A percentile compares a stretch with the other conserved stretches of the same genome.
Conservation (phyloP, 2,888 invertebrate genomes). For the Allygus modestus region DNA sequence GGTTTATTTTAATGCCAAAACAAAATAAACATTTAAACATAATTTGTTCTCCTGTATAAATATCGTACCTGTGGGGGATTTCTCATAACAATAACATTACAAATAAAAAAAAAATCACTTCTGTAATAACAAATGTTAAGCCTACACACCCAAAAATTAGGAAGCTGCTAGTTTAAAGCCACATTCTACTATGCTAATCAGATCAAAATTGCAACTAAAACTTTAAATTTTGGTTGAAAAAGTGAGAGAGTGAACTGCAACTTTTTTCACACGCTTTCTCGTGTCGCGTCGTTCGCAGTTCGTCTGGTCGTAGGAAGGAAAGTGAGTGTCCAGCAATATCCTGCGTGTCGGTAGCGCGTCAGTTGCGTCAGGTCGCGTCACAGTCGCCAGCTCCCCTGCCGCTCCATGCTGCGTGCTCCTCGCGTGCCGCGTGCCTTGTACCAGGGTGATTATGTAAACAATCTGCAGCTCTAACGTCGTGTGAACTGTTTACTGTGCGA, state of each 20-base stretch:
- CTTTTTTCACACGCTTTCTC: constrained; percentile 16
- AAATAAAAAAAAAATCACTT: too few species aligned
- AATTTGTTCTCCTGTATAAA: too few species aligned
- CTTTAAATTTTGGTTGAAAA: neutral
- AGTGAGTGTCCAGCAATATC: neutral
- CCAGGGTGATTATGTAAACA: too few species aligned
- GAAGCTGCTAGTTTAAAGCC: too few species aligned
- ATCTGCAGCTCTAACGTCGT: neutral
- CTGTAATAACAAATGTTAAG: too few species aligned
- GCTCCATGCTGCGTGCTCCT: neutral
- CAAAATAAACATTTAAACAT: too few species aligned
- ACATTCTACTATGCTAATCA: too few species aligned
- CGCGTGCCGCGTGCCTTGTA: neutral
- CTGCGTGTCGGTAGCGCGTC: constrained; percentile 21
- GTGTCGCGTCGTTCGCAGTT: neutral
- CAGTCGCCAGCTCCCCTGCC: neutral
- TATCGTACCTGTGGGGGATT: too few species aligned
- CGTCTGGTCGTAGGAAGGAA: constrained; percentile 24
- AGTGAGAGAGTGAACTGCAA: neutral
- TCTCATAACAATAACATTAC: too few species aligned
- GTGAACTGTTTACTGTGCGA: neutral
- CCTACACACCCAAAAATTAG: too few species aligned
- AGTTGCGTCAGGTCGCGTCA: constrained; percentile 24
- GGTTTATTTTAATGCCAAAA: too few species aligned
- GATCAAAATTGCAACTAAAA: neutral